Percentiles rank a stretch among this genome's conserved stretches.
These are phyloP conservation scores for Cantharis rufa DNA, from an alignment of 2,888 invertebrate genomes.

Conservation along the genomic window DNA sequence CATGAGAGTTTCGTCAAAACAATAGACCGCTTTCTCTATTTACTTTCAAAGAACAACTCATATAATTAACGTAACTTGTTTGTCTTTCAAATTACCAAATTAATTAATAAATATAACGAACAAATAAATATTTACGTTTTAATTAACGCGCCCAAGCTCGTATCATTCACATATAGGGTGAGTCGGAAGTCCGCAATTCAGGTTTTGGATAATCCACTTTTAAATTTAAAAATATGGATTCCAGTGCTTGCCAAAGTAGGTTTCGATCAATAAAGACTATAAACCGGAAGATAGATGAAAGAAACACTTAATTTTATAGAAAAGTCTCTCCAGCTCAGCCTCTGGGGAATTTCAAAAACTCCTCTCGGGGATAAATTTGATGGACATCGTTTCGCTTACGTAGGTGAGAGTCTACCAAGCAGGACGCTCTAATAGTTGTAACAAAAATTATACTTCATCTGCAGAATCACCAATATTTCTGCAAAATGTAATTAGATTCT, in stretches of 20 bases:
- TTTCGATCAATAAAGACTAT: not conserved
- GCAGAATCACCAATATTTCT: not conserved
- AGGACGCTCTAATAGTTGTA: not conserved
- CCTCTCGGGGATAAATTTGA: not conserved
- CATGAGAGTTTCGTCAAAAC: conserved; percentile 17
- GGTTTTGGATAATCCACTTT: not conserved
- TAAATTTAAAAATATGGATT: not conserved
- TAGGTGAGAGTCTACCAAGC: not conserved
- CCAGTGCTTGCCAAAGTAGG: not conserved
- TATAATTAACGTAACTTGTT: conserved; percentile 19
- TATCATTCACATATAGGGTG: not conserved
- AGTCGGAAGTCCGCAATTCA: too few species aligned
- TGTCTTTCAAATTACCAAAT: conserved; percentile 2
- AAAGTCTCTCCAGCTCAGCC: not conserved
- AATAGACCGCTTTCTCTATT: conserved; percentile 19
- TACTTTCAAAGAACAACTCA: conserved; percentile 12
- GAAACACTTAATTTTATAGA: not conserved
- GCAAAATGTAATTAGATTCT: not conserved
- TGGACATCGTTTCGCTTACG: not conserved
- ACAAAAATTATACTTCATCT: too few species aligned
- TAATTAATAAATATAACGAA: not conserved
- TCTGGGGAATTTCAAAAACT: not conserved
- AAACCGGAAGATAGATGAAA: not conserved
- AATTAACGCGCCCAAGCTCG: not conserved
- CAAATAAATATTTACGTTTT: not conserved